Evolutionary conservation across 1,140 invertebrate species (phyloP), one percentile per base, ranked within the genome.

Genomic region (Laodelphax striatellus): DNA sequence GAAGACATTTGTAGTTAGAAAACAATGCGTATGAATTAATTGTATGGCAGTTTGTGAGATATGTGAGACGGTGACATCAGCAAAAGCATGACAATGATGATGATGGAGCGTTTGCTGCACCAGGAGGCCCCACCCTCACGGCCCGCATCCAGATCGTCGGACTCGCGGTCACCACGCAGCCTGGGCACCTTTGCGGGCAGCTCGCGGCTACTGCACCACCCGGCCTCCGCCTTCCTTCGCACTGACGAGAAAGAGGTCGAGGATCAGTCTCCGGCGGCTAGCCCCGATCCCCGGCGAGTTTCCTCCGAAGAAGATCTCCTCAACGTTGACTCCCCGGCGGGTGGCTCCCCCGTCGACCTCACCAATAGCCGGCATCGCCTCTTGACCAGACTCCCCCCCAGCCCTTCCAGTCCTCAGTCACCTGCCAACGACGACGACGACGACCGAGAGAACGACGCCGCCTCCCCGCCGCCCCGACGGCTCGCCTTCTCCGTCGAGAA

Each of bases 401-500:
- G 19, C 17, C 24, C 17, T 21, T 55, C 56, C n/a, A 58, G 57
- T 44, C 56, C 50, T 5, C 57, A 43, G 1, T 57, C 60, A 41
- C 54, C 50, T 4, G 22, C 38, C 6, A 55, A 58, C n/a, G 52
- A 52, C 17, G 24, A 55, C 13, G 52, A 55, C 14, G 57, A 59
- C 55, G 24, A 55, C 24, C 31, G 50, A 14, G 61, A 62, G 44
- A n/a, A n/a, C n/a, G 58, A 55, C 38, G 38, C 58, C 19, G 43
- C 55, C 22, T 38, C 58, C 57, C 54, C 34, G 34, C 22, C 21
- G 19, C 42, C 50, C 13, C 53, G 44, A 10, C 31, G 82, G 52
- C 73, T 91, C 54, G 86, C 88, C 0, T 94, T 94, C 72, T 92
- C 90, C 4, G 90, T 94, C 5, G 90, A 94, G 73, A 93, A 94